Percentiles rank a stretch among this genome's conserved stretches.
These are phyloP conservation scores for Psilanteris sp. DNA, from an alignment of 1,140 invertebrate species.

Conservation along the genomic window DNA sequence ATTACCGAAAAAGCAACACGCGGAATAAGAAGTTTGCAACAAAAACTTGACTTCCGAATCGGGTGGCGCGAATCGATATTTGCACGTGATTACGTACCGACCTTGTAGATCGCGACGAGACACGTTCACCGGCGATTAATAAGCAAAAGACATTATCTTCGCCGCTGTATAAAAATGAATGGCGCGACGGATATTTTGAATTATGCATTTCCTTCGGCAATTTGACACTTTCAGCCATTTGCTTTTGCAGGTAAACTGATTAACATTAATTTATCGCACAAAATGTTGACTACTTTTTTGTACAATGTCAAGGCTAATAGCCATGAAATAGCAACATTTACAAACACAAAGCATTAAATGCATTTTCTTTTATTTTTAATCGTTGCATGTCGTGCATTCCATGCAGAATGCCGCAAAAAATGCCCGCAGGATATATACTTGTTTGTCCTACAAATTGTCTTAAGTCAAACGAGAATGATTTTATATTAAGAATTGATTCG, in stretches of 20 bases:
- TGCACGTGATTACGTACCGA: conserved; percentile 16
- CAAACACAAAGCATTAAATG: no score
- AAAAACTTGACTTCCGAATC: conserved; percentile 7
- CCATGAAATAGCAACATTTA: background rate
- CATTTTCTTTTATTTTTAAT: no score
- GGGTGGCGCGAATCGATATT: conserved; percentile 5
- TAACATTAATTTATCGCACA: no score
- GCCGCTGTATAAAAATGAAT: conserved; percentile 44
- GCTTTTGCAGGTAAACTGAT: conserved; percentile 31
- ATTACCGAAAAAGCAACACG: conserved; percentile 10
- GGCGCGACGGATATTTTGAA: conserved; percentile 45
- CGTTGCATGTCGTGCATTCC: no score
- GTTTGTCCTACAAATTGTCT: no score
- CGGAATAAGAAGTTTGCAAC: background rate
- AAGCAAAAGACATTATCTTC: conserved; percentile 44
- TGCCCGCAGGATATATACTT: no score
- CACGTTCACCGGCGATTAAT: conserved; percentile 30
- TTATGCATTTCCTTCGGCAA: conserved; percentile 41
- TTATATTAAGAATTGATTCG: no score
- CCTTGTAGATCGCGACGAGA: conserved; percentile 31
- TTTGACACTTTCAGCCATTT: conserved; percentile 39
- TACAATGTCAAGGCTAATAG: no score
- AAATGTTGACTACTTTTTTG: no score
- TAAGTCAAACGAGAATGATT: no score
- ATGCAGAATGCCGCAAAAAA: no score